Conservation (phyloP, 2,888 invertebrate species). For the Agonopterix arenella region DNA sequence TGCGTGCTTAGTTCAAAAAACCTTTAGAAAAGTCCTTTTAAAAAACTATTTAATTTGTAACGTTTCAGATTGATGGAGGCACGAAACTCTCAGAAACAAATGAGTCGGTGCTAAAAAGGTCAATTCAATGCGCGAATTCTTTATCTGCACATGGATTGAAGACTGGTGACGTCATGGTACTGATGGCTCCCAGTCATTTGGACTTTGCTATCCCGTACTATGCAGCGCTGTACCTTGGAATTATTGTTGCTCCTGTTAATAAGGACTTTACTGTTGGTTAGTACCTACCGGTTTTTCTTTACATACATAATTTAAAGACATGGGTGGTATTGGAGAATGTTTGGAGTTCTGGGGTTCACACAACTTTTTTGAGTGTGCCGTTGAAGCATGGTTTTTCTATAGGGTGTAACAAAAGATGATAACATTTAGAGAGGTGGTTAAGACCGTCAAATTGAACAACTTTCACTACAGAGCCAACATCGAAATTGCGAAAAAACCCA, state of each 20-base stretch:
- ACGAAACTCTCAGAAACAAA: constrained; percentile 58
- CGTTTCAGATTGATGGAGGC: constrained; percentile 51
- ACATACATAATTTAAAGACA: no score
- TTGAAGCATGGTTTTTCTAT: no score
- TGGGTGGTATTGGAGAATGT: neutral
- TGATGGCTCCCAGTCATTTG: constrained; percentile 67
- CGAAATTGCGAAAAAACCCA: no score
- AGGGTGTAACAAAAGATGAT: no score
- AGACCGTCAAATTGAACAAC: no score
- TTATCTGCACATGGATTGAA: constrained; percentile 38
- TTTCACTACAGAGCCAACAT: no score
- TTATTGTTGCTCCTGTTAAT: constrained; percentile 42
- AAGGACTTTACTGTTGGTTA: constrained; percentile 39
- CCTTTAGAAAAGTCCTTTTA: no score
- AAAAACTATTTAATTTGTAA: no score
- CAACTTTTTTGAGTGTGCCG: no score
- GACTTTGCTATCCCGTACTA: constrained; percentile 62
- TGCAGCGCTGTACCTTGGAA: constrained; percentile 62
- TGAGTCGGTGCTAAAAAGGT: constrained; percentile 15
- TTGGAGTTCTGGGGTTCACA: no score
- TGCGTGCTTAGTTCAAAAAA: no score
- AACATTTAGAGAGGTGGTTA: no score
- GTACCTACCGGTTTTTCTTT: constrained; percentile 11
- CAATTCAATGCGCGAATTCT: neutral
- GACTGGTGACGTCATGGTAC: constrained; percentile 53